Evolutionary conservation across 35 echinoderm and acorn worm species (phyloP).

Genomic region (Diadema setosum): DNA sequence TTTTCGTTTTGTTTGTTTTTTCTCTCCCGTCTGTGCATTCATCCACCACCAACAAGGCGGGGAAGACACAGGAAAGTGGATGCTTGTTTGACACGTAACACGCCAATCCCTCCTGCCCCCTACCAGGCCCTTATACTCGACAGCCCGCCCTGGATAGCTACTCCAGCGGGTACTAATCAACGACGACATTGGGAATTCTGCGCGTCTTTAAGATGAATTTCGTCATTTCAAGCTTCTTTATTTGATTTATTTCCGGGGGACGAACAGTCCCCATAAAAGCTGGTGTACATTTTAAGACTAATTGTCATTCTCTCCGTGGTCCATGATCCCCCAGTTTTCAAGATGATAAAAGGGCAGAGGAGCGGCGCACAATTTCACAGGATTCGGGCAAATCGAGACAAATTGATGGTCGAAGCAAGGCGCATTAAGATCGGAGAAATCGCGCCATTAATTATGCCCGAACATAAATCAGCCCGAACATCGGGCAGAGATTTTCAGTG

Average conservation of each 20-base stretch:
- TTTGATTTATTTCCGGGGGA: slow-evolving; percentile 4
- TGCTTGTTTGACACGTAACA: too few species aligned
- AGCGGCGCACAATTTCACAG: not conserved
- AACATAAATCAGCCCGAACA: not conserved
- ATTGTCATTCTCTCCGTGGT: not conserved
- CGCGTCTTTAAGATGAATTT: slow-evolving; percentile 6
- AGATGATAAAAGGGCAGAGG: not conserved
- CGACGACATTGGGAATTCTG: not conserved
- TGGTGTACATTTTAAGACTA: not conserved
- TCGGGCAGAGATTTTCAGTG: not conserved
- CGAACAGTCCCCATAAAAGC: not conserved
- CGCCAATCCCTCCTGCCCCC: too few species aligned
- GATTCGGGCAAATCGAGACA: slow-evolving; percentile 6
- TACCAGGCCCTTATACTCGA: too few species aligned
- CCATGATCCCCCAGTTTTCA: not conserved
- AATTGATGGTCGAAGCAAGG: not conserved
- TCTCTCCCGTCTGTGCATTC: too few species aligned
- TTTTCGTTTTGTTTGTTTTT: too few species aligned
- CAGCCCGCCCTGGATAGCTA: too few species aligned
- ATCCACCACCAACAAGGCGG: too few species aligned
- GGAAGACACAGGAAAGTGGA: too few species aligned
- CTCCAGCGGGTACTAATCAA: not conserved
- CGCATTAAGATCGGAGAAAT: not conserved
- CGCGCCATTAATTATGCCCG: slow-evolving; percentile 8
- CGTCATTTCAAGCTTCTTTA: not conserved